Evolutionary conservation across 2,113 vertebrate species (phyloP), one percentile per base, ranked within the genome.

Genomic region (Equus przewalskii): DNA sequence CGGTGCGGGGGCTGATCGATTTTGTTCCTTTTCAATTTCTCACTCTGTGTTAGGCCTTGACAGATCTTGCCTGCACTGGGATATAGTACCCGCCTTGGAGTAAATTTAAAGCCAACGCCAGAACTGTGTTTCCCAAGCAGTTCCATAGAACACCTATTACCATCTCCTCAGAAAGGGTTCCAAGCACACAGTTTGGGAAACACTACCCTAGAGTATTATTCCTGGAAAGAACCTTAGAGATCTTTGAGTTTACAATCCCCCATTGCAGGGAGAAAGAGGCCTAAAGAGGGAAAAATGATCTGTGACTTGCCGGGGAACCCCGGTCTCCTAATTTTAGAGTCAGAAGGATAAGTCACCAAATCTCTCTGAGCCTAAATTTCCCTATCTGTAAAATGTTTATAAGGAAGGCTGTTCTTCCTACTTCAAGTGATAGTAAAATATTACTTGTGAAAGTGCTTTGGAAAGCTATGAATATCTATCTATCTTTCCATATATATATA

Each of bases 371-470:
- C 19, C 22, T 95, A 24, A 64, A 1, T 64, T 75, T 67, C 16
- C 54, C 36, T 86, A 21, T 21, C 60, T 93, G 19, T 75, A 64
- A 82, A 90, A 90, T 87, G 62, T 30, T 49, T 79, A 13, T 87
- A 62, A 18, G 56, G 30, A 86, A 56, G 24, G 22, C 14, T 90
- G 1, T 67, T 85, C 22, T 87, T 91, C 49, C 30, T 26, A 10
- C 5, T 3, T 78, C 46, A 94, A 70, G 41, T 72, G 58, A 60
- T 30, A 92, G 81, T 26, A 36, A 49, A 62, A n/a, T 58, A 62
- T 62, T 78, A 14, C 56, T 94, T 87, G 21, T 78, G 36, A 72
- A 56, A 82, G 19, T 86, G 9, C 30, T 94, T 96, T 86, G 33
- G 44, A 36, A 80, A 73, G 1, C 16, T 54, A 51, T 67, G 46